Base-by-base conservation (phyloP, 1,140 invertebrate genomes). In the Temnothorax nylanderi region DNA sequence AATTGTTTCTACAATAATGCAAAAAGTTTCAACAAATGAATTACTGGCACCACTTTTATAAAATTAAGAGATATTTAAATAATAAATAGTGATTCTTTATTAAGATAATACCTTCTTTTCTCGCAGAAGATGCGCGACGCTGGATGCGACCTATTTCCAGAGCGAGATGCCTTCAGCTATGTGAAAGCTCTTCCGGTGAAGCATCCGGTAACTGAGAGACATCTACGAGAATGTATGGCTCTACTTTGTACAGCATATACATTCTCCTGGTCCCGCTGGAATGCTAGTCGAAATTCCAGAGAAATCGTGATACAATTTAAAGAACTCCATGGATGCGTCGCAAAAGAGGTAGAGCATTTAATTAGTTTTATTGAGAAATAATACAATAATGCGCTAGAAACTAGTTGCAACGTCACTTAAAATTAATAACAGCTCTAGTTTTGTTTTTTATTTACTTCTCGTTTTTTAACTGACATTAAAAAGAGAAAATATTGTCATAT, bases 201-300 rank as follows among this genome's bases (percentile, higher is more conserved):
- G 92, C 97, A 98, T 90, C 96, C 96, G 90, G 96, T 97, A 1
- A 96, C 97, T 86, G 98, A 98, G 94, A 96, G 97, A 77, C 97
- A 98, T 94, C 95, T 97, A 18, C 98, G 99, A 92, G 96, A 97
- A 62, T 98, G 98, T 89, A 98, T 99, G 96, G 98, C 98, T 0
- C 95, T 98, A 34, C 94, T 98, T 8, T 96, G 97, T 5, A 96
- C 97, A 0, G 96, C 96, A 3, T 98, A 98, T 91, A 97, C 98
- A 85, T 99, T 98, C 91, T 96, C 98, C 51, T 99, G 98, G 98
- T 98, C 98, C 13, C 97, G 98, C 64, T 99, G 98, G 98, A 99
- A 99, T 91, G 94, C 92, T 1, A 92, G 87, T 11, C 92, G 94
- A 11, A 97, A 97, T 1, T 95, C 96, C 6, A 95, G 97, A 4